phyloP scores from a whole-genome alignment of 2,888 invertebrate genomes.

The Nemurella pictetii region DNA sequence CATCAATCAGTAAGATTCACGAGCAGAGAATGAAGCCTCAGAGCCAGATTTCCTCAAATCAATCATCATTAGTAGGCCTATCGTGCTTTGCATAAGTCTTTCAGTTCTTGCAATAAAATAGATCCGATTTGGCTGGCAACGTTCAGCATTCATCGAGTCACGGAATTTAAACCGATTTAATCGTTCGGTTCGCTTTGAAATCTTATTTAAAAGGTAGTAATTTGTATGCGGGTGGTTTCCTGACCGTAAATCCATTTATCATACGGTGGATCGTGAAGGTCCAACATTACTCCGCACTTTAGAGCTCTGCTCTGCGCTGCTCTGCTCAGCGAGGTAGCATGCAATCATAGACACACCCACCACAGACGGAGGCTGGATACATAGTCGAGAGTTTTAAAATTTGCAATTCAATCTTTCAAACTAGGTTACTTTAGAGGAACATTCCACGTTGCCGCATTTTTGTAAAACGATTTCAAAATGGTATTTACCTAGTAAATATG shows the following conservation, averaged over 20 bases:
- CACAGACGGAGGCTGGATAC: not conserved
- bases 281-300: not conserved
- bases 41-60: not conserved
- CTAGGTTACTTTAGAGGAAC: not conserved
- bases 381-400: not conserved
- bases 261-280: not conserved
- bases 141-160: conserved; percentile 4
- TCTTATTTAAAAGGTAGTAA: conserved; percentile 17
- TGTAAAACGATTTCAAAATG: not conserved
- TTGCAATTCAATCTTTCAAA: conserved; percentile 2
- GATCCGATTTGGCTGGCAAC: not conserved
- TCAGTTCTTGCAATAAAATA: not conserved
- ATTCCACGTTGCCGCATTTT: not conserved
- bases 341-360: not conserved
- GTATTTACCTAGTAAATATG: not conserved
- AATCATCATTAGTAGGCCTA: not conserved
- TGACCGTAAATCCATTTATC: conserved; percentile 17
- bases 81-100: not conserved
- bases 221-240: conserved; percentile 9
- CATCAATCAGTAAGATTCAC: not conserved
- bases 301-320: not conserved
- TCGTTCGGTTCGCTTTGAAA: conserved; percentile 5
- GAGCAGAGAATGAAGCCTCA: not conserved
- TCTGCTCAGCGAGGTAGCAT: not conserved
- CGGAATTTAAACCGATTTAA: conserved; percentile 15